Conservation (phyloP, 2,797 vertebrate genomes). For the Pelobates cultripes region DNA sequence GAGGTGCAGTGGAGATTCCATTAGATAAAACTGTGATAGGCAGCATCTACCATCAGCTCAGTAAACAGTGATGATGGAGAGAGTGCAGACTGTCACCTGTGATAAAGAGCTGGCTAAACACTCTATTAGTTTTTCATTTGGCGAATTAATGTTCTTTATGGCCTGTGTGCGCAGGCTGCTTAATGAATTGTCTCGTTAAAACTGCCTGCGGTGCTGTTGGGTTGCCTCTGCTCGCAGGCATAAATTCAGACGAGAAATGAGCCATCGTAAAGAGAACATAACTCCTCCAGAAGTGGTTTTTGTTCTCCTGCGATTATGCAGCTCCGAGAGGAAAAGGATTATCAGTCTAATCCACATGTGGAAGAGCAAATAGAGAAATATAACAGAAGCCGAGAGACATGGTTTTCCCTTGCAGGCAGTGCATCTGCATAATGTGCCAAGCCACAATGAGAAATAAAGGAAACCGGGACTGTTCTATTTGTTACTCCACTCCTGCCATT, state of each 20-base stretch:
- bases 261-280: conserved; percentile 59
- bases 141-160: conserved; percentile 70
- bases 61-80: conserved; percentile 73
- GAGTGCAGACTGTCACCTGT: conserved; percentile 60
- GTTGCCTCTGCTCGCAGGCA: conserved; percentile 60
- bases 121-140: conserved; percentile 76
- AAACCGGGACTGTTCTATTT: background rate
- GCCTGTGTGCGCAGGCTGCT: conserved; percentile 61
- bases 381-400: background rate
- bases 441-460: background rate
- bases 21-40: conserved; percentile 60
- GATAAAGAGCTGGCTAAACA: conserved; percentile 75
- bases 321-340: conserved; percentile 12
- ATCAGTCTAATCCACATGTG: background rate
- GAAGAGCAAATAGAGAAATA: background rate
- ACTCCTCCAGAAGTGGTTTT: conserved; percentile 59
- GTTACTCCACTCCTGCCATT: background rate
- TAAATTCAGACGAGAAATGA: conserved; percentile 67
- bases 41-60: conserved; percentile 65
- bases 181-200: conserved; percentile 79
- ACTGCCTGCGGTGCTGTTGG: conserved; percentile 63
- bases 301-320: conserved; percentile 50
- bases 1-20: conserved; percentile 8
- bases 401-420: background rate
- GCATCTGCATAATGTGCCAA: conserved; percentile 14